These are phyloP conservation scores for Melipona bicolor DNA, from an alignment of 2,888 invertebrate genomes.

Conservation along the genomic window DNA sequence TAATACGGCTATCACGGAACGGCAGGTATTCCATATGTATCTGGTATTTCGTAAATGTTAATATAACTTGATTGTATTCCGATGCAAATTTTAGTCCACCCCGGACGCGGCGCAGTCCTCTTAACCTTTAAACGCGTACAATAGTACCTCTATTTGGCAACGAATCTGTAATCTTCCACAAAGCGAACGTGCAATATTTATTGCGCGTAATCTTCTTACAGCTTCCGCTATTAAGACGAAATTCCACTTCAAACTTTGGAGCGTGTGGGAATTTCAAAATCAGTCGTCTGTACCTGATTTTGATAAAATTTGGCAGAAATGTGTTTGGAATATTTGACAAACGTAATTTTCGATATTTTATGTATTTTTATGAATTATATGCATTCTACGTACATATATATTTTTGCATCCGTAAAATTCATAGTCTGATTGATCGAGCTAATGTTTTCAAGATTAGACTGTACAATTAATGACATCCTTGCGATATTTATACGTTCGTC, in stretches of 20 bases:
- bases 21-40: conserved; percentile 56
- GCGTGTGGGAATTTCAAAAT: too few relatives aligned
- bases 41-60: conserved; percentile 58
- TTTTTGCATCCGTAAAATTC: too few relatives aligned
- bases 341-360: too few relatives aligned
- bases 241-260: too few relatives aligned
- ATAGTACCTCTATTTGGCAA: background rate
- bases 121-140: background rate
- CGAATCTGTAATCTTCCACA: background rate
- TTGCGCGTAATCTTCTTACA: background rate
- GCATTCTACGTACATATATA: too few relatives aligned
- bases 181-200: background rate
- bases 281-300: too few relatives aligned
- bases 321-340: too few relatives aligned
- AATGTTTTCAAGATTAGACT: too few relatives aligned
- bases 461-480: background rate
- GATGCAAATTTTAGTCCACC: background rate
- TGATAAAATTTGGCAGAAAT: too few relatives aligned
- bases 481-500: background rate
- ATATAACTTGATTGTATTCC: conserved; percentile 37
- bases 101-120: background rate
- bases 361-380: too few relatives aligned
- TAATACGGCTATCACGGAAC: conserved; percentile 65
- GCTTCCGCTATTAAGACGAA: too few relatives aligned
- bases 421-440: too few relatives aligned